Evolutionary conservation across 2,888 invertebrate species (phyloP), one percentile per base, ranked within the genome.

Genomic region (Marasmarcha lunaedactyla): DNA sequence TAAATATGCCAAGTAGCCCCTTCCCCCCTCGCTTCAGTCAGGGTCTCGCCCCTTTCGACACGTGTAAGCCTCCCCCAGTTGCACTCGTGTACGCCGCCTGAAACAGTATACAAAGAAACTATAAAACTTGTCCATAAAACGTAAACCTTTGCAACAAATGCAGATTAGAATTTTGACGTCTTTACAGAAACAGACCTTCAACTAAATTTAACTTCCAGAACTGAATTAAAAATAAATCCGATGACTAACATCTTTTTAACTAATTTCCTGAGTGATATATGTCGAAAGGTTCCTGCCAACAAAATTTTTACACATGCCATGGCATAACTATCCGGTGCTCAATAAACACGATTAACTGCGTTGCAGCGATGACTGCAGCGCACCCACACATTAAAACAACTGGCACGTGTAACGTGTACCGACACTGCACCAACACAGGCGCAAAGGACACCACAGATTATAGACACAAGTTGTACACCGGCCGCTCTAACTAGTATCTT

Each of bases 341-440:
- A 47, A 45, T 46, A 36, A 41, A 12, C 45, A 40, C 44, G 41
- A 2, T 30, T 33, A 25, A 33, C 20, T 30, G 30, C 26, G 41
- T 37, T 42, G 39, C 40, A 42, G 36, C 42, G 36, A 15, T 20
- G 26, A 51, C 50, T 51, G 46, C 48, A 46, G 37, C 44, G 52
- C 30, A 30, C 30, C 9, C 59, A 61, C 61, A 65, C 64, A 55
- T 36, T 35, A 40, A 46, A 41, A 42, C 30, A 41, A 33, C 33
- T 44, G 57, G 51, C 64, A 65, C 64, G 63, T 63, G 63, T 63
- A 63, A 60, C 47, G 42, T 42, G 51, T 59, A 44, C 37, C 7
- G 41, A 57, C 43, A 41, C 48, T 55, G 57, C 57, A 61, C 57
- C 45, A 45, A 15, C 33, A 14, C 25, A 14, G 2, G 2, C 37